phyloP scores from a whole-genome alignment of 2,113 vertebrate genomes.

The Pseudopipra pipra region DNA sequence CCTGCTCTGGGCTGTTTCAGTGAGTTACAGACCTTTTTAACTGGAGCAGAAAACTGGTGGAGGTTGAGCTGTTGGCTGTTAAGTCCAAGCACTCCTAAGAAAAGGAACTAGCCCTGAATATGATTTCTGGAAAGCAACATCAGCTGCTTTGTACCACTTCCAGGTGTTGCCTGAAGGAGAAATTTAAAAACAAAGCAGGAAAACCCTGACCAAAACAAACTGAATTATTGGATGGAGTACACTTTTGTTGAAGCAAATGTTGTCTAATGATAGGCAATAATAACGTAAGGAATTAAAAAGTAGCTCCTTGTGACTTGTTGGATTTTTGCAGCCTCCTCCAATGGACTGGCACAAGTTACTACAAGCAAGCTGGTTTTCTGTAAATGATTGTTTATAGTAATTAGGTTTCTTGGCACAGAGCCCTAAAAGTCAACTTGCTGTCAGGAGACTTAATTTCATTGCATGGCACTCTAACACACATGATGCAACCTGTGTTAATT shows the following conservation, averaged over 20 bases:
- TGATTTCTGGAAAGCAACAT: background rate
- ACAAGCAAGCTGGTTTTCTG: background rate
- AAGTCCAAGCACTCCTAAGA: background rate
- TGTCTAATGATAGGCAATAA: background rate
- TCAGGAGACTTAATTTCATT: background rate
- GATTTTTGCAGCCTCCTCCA: background rate
- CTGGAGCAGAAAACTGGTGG: background rate
- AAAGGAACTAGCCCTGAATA: background rate
- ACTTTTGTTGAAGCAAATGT: background rate
- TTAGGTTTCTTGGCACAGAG: constrained; percentile 27
- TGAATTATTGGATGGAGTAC: background rate
- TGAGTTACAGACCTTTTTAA: background rate
- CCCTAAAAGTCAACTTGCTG: constrained; percentile 8
- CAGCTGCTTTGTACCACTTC: background rate
- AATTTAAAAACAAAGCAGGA: background rate
- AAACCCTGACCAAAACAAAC: background rate
- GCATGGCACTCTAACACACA: background rate
- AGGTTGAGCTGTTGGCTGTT: background rate
- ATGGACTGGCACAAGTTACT: background rate
- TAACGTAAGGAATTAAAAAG: background rate
- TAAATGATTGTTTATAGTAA: background rate
- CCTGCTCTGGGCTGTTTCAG: background rate
- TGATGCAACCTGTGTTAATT: background rate
- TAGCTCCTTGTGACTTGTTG: background rate
- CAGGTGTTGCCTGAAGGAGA: background rate